These are phyloP conservation scores for Rhynchophorus ferrugineus DNA, from an alignment of 1,140 invertebrate genomes.

Conservation along the genomic window DNA sequence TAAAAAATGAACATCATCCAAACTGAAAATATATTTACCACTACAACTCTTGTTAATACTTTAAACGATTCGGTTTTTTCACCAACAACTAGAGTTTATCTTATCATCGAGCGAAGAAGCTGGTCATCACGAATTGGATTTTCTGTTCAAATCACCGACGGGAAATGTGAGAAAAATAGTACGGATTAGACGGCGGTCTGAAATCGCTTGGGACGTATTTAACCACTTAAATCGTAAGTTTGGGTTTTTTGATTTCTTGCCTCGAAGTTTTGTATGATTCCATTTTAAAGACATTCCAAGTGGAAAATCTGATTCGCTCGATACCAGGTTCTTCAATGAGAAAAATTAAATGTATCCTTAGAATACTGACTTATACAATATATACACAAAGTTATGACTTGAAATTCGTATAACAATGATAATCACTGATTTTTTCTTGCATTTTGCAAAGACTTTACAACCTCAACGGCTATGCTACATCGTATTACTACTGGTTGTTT, in stretches of 20 bases:
- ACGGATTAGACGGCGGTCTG: constrained; percentile 11
- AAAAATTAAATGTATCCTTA: constrained; percentile 31
- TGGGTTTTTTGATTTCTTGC: neutral
- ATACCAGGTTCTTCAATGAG: constrained; percentile 12
- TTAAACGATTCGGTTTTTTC: constrained; percentile 20
- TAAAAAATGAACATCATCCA: constrained; percentile 1
- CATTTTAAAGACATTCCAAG: constrained; percentile 4
- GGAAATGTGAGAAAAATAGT: constrained; percentile 9
- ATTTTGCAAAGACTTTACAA: constrained; percentile 32
- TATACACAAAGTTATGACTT: constrained; percentile 34
- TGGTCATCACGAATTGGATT: neutral
- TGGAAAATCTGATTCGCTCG: constrained; percentile 8
- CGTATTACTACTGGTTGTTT: constrained; percentile 36
- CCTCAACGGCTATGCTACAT: constrained; percentile 31
- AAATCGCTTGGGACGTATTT: neutral
- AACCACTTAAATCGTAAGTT: neutral
- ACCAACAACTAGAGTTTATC: constrained; percentile 26
- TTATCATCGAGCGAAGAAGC: constrained; percentile 7
- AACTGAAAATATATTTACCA: constrained; percentile 16
- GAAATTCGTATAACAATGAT: constrained; percentile 41
- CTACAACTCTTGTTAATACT: constrained; percentile 26
- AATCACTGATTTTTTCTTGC: constrained; percentile 38
- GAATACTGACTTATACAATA: constrained; percentile 37
- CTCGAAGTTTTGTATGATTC: neutral
- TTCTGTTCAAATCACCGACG: neutral